phyloP scores from a whole-genome alignment of 2,888 invertebrate species.

The Tetanocera ferruginea region DNA sequence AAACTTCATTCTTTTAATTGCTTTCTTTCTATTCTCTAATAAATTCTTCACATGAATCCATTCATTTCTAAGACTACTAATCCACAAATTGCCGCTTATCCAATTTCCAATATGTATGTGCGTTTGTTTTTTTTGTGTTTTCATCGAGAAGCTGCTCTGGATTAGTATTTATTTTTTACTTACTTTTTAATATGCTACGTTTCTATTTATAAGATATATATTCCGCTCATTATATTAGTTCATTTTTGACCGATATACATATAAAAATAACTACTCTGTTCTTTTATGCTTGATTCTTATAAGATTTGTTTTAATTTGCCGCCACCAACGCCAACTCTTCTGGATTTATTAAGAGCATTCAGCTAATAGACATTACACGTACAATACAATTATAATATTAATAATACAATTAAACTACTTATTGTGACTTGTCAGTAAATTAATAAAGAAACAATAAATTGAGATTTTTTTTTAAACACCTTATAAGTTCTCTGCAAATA shows the following conservation, averaged over 20 bases:
- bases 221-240: neutral
- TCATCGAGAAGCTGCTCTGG: neutral
- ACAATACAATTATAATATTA: no score
- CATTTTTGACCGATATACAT: neutral
- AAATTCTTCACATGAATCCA: constrained; percentile 24
- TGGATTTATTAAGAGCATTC: no score
- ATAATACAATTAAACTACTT: no score
- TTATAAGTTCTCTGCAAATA: no score
- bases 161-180: neutral
- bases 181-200: neutral
- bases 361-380: no score
- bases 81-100: neutral
- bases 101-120: neutral
- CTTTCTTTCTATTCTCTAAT: neutral
- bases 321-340: no score
- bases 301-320: neutral
- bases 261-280: neutral
- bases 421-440: no score
- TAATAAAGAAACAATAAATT: no score
- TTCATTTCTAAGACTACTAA: constrained; percentile 22
- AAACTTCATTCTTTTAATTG: no score
- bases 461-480: no score
- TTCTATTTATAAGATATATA: neutral
- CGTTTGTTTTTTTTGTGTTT: neutral
- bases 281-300: neutral